Evolutionary conservation across 2,113 vertebrate species (phyloP).

Genomic region (Seriola dumerili): DNA sequence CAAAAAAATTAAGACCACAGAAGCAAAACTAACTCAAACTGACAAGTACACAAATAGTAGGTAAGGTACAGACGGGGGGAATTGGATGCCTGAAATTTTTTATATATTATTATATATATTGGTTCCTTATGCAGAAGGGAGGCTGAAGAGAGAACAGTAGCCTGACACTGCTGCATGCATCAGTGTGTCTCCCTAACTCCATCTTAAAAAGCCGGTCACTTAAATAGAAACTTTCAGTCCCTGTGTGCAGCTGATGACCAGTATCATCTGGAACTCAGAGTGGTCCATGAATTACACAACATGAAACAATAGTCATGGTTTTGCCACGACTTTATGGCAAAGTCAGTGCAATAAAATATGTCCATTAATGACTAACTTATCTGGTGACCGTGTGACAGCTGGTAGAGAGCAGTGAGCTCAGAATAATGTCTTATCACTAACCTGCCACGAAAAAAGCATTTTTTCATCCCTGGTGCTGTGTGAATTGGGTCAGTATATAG

Average conservation of each 20-base stretch:
- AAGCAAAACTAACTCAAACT: too few species aligned
- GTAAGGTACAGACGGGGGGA: too few species aligned
- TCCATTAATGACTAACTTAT: conserved; percentile 30
- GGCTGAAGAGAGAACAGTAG: too few species aligned
- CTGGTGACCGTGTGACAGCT: neutral
- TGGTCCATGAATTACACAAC: neutral
- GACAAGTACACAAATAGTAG: too few species aligned
- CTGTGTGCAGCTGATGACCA: neutral
- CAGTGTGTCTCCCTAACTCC: too few species aligned
- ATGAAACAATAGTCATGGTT: neutral
- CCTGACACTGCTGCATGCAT: too few species aligned
- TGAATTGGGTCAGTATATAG: conserved; percentile 43
- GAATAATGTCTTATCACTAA: conserved; percentile 11
- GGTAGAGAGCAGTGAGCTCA: neutral
- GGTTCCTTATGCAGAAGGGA: too few species aligned
- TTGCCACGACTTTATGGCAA: neutral
- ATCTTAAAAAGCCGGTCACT: too few species aligned
- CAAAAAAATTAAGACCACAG: too few species aligned
- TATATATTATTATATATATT: too few species aligned
- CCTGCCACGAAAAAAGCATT: neutral
- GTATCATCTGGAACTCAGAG: neutral
- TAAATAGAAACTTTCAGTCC: too few species aligned
- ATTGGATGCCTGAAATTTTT: too few species aligned
- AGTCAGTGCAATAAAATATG: neutral
- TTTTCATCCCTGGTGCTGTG: neutral